phyloP scores from a whole-genome alignment of 2,888 invertebrate species.

The Lissocephala sabroskyi region DNA sequence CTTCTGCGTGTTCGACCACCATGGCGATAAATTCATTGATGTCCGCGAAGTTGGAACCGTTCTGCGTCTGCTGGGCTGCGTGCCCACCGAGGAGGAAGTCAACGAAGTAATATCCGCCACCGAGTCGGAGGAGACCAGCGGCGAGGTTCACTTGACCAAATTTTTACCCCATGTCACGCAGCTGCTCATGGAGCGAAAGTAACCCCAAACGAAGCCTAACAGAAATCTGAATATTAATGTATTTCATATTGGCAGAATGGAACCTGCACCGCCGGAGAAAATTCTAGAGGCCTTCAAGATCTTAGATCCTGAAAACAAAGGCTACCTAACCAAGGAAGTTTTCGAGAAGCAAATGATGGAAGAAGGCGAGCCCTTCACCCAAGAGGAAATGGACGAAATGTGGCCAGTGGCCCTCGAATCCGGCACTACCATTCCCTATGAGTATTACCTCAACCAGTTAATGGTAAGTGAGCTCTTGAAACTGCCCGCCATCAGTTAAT shows the following conservation, averaged over 20 bases:
- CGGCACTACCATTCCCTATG: conserved; percentile 86
- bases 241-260: conserved; percentile 77
- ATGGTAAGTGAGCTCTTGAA: too few relatives aligned
- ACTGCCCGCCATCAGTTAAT: too few relatives aligned
- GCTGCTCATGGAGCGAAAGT: conserved; percentile 88
- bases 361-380: conserved; percentile 92
- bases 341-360: conserved; percentile 86
- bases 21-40: conserved; percentile 89
- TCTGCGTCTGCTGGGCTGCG: conserved; percentile 88
- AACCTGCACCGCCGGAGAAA: conserved; percentile 88
- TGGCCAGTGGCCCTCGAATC: conserved; percentile 87
- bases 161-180: conserved; percentile 88
- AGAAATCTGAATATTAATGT: too few relatives aligned
- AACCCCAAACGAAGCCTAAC: conserved; percentile 25
- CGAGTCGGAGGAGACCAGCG: conserved; percentile 86
- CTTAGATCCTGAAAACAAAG: conserved; percentile 85
- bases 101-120: conserved; percentile 90
- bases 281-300: conserved; percentile 88
- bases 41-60: conserved; percentile 94
- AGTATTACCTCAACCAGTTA: conserved; percentile 88
- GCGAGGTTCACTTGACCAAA: conserved; percentile 81
- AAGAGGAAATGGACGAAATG: conserved; percentile 95
- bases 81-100: conserved; percentile 92
- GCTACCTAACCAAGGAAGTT: conserved; percentile 83
- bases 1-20: conserved; percentile 93